Conservation (phyloP, 2,888 invertebrate species). For the Pollenia labialis region DNA sequence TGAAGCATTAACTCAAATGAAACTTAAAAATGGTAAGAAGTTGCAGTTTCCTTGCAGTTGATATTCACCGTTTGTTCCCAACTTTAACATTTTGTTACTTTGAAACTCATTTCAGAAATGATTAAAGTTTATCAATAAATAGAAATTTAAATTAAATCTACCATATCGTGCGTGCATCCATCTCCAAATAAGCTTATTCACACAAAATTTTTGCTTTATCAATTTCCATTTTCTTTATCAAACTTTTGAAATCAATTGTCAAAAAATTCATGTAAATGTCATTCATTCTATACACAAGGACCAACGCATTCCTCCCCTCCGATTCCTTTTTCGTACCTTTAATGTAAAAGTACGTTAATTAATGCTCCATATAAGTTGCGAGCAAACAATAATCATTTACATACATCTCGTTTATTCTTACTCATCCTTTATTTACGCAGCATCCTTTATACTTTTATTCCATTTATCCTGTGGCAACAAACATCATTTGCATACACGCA, state of each 20-base stretch:
- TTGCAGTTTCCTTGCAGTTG: too few relatives aligned
- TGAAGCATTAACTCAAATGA: too few relatives aligned
- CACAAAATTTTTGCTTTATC: slow-evolving; percentile 28
- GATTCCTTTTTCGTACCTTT: background rate
- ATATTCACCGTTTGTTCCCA: too few relatives aligned
- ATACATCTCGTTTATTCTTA: background rate
- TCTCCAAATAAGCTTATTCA: background rate
- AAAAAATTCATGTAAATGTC: slow-evolving; percentile 24
- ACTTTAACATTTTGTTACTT: too few relatives aligned
- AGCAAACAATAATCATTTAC: slow-evolving; percentile 30
- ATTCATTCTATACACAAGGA: background rate
- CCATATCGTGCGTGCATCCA: too few relatives aligned
- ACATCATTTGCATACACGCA: slow-evolving; percentile 73
- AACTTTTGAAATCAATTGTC: slow-evolving; percentile 59
- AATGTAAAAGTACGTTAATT: slow-evolving; percentile 48
- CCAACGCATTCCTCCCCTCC: background rate
- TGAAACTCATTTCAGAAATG: too few relatives aligned
- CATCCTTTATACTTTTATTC: slow-evolving; percentile 57
- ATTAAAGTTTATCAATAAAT: background rate
- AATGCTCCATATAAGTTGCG: slow-evolving; percentile 66
- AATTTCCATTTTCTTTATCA: slow-evolving; percentile 19
- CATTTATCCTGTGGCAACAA: slow-evolving; percentile 55
- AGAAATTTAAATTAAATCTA: background rate
- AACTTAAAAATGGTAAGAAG: too few relatives aligned
- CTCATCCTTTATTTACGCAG: slow-evolving; percentile 68